phyloP scores from a whole-genome alignment of 2,888 invertebrate genomes.

The Callosobruchus maculatus region DNA sequence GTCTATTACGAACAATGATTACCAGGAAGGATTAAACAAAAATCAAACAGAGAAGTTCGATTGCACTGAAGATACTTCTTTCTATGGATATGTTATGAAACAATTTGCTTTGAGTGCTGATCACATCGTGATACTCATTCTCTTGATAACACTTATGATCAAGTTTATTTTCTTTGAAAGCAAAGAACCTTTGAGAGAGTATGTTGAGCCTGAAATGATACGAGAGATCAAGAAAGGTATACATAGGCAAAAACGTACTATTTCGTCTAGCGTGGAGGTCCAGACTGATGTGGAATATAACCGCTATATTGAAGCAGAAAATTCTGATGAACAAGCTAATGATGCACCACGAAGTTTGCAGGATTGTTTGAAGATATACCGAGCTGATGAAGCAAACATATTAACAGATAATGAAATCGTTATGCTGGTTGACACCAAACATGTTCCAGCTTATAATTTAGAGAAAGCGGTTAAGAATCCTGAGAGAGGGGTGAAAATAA shows the following conservation, averaged over 20 bases:
- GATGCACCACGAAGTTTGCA: slow-evolving; percentile 47
- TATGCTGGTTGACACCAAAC: slow-evolving; percentile 71
- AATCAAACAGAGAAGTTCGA: slow-evolving; percentile 10
- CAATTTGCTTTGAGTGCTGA: slow-evolving; percentile 68
- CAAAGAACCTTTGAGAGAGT: slow-evolving; percentile 38
- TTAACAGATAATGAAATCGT: slow-evolving; percentile 82
- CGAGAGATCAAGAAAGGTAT: slow-evolving; percentile 7
- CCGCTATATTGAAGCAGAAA: slow-evolving; percentile 1
- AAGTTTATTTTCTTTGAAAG: slow-evolving; percentile 91
- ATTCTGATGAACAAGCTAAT: slow-evolving; percentile 19
- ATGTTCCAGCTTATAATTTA: slow-evolving; percentile 80
- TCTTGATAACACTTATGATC: slow-evolving; percentile 77
- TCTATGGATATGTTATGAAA: slow-evolving; percentile 40
- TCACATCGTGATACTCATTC: slow-evolving; percentile 80
- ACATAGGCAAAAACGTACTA: slow-evolving; percentile 22
- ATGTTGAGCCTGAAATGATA: slow-evolving; percentile 21
- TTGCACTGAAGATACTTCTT: slow-evolving; percentile 31
- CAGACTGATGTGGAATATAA: slow-evolving; percentile 27
- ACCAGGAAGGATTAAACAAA: slow-evolving; percentile 16
- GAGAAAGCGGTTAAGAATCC: slow-evolving; percentile 78
- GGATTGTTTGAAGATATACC: slow-evolving; percentile 69
- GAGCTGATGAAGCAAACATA: slow-evolving; percentile 62
- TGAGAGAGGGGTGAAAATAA: slow-evolving; percentile 78
- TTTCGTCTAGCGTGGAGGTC: slow-evolving; percentile 29
- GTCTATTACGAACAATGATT: slow-evolving; percentile 24